Evolutionary conservation across 2,113 vertebrate genomes (phyloP), one percentile per base, ranked within the genome.

Genomic region (Candoia aspera): DNA sequence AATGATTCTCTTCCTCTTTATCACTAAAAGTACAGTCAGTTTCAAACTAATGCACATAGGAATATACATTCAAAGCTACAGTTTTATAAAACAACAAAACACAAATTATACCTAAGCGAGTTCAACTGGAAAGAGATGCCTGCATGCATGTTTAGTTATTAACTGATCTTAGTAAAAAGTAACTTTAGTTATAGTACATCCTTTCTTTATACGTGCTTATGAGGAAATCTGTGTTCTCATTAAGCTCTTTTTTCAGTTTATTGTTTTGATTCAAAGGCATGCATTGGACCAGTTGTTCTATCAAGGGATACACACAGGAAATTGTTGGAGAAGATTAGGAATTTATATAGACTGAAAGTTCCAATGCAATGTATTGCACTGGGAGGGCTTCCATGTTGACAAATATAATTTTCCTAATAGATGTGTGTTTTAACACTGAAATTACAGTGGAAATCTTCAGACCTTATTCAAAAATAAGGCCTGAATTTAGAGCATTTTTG

Each of bases 1-100:
- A 88, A 92, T 92, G 91, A 94, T 94, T 95, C 96, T 37, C 2
- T 89, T 92, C 87, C 57, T 91, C 54, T 92, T 91, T 97, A 96
- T 90, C 79, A 93, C 57, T 92, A 93, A 94, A 94, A 92, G 92
- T 93, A 94, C 46, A 95, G 57, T 91, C 97, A 89, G 49, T 58
- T 93, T 94, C 57, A 95, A 95, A 95, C 33, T 24, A 13, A 88
- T 60, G 53, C 29, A 79, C 88, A 55, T 53, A 42, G 60, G 19
- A 62, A 58, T 79, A 23, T 84, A 46, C 17, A 55, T 92, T 88
- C 79, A 49, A 92, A 84, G 9, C 19, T 37, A 54, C 33, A 11
- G 15, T 46, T 9, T 49, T 49, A 57, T 26, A 59, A 53, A n/a
- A 54, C 26, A 92, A 42, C 53, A 53, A 29, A 62, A 49, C 26